These are phyloP conservation scores for Latheticus oryzae DNA, from an alignment of 2,888 invertebrate genomes.

Conservation along the genomic window DNA sequence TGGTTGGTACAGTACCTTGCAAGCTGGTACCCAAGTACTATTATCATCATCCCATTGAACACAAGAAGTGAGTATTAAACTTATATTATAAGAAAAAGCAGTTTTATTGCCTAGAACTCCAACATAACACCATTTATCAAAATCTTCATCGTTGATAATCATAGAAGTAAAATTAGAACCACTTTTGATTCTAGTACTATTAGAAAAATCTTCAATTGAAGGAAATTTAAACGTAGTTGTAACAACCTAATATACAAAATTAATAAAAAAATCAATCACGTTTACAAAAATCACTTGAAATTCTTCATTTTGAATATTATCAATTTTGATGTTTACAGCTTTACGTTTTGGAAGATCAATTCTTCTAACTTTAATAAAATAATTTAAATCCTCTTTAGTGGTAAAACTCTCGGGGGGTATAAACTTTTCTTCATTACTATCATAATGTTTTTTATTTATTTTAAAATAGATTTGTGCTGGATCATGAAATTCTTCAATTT, in stretches of 20 bases:
- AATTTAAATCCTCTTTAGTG: background rate
- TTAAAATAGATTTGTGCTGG: constrained; percentile 7
- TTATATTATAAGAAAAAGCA: background rate
- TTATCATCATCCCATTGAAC: constrained; percentile 4
- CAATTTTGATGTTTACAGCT: background rate
- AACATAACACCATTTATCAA: background rate
- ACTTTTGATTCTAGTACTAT: background rate
- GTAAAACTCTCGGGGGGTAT: no score
- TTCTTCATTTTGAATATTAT: background rate
- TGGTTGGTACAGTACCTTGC: constrained; percentile 1
- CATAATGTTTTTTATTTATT: no score
- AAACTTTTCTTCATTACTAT: no score
- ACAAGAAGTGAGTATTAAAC: background rate
- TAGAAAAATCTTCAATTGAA: constrained; percentile 2
- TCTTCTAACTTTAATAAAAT: background rate
- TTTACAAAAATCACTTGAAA: constrained; percentile 2
- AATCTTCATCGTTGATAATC: background rate
- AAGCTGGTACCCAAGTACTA: constrained; percentile 3
- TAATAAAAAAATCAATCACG: background rate
- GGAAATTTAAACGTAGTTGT: constrained; percentile 6
- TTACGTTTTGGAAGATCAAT: background rate
- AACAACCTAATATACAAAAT: constrained; percentile 4
- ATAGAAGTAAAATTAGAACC: background rate
- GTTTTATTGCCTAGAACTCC: background rate
- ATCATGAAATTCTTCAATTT: background rate